phyloP scores from a whole-genome alignment of 23 tunicate genomes.

The Oikopleura vanhoeffeni region DNA sequence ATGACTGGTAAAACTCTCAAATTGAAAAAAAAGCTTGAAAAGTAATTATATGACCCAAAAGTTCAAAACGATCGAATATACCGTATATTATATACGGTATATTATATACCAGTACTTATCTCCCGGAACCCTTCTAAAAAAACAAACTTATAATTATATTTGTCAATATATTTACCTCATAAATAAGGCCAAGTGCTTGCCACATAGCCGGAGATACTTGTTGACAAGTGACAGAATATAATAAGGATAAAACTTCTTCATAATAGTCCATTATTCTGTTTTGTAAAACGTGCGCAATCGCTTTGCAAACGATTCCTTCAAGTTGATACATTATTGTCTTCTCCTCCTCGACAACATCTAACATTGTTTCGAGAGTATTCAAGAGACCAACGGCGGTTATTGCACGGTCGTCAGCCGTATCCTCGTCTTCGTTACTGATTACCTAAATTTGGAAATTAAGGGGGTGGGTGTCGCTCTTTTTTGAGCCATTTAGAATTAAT shows the following conservation, averaged over 20 bases:
- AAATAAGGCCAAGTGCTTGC: slow-evolving; percentile 61
- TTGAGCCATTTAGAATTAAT: too few relatives aligned
- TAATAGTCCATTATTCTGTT: slow-evolving; percentile 60
- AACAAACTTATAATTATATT: background rate
- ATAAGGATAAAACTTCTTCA: slow-evolving; percentile 67
- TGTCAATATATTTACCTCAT: slow-evolving; percentile 36
- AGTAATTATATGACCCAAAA: too few relatives aligned
- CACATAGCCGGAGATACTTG: slow-evolving; percentile 82
- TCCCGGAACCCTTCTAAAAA: background rate
- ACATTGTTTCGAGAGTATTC: slow-evolving; percentile 62
- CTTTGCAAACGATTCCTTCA: slow-evolving; percentile 58
- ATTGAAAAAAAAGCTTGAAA: too few relatives aligned
- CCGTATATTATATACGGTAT: too few relatives aligned
- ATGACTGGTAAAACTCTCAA: too few relatives aligned
- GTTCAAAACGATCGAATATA: too few relatives aligned
- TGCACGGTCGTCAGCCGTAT: slow-evolving; percentile 36
- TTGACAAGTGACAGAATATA: slow-evolving; percentile 84
- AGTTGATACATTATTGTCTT: slow-evolving; percentile 51
- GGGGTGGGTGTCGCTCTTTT: too few relatives aligned
- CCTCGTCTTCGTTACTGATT: slow-evolving; percentile 30
- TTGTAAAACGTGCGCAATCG: slow-evolving; percentile 53
- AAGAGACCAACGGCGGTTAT: slow-evolving; percentile 79
- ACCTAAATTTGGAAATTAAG: background rate
- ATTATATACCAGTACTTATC: background rate
- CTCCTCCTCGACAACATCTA: slow-evolving; percentile 82